phyloP scores from a whole-genome alignment of 2,113 vertebrate species.

The Lamprotornis superbus region DNA sequence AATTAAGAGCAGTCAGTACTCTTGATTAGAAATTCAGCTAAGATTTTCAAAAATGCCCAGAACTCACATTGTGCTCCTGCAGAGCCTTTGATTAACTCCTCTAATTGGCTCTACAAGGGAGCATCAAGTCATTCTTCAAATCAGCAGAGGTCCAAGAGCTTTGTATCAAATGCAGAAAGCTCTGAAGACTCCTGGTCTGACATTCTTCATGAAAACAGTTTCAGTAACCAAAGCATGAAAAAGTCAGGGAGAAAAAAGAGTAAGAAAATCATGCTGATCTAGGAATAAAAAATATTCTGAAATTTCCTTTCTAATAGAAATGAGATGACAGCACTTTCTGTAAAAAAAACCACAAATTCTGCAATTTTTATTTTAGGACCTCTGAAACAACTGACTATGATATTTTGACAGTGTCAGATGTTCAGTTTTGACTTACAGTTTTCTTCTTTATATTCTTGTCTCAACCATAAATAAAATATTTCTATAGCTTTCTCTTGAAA shows the following conservation, averaged over 20 bases:
- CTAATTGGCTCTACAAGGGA: background rate
- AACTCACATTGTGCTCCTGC: background rate
- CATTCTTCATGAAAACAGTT: background rate
- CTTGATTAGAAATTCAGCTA: background rate
- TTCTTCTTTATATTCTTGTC: background rate
- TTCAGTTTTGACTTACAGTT: background rate
- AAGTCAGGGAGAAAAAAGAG: background rate
- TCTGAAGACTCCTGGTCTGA: background rate
- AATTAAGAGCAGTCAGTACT: background rate
- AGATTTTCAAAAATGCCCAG: background rate
- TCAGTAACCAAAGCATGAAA: background rate
- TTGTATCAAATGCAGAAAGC: background rate
- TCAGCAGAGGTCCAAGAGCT: background rate
- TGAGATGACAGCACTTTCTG: background rate
- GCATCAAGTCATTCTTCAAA: accelerated
- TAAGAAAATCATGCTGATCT: background rate
- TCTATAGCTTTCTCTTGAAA: background rate
- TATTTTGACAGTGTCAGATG: background rate
- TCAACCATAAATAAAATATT: background rate
- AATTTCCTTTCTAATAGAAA: background rate
- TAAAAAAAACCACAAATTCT: background rate
- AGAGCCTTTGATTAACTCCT: background rate
- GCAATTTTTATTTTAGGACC: conserved; percentile 8
- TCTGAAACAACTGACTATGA: background rate
- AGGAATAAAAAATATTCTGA: background rate